Base-by-base conservation (phyloP, 1,140 invertebrate species). In the Ostrea edulis region DNA sequence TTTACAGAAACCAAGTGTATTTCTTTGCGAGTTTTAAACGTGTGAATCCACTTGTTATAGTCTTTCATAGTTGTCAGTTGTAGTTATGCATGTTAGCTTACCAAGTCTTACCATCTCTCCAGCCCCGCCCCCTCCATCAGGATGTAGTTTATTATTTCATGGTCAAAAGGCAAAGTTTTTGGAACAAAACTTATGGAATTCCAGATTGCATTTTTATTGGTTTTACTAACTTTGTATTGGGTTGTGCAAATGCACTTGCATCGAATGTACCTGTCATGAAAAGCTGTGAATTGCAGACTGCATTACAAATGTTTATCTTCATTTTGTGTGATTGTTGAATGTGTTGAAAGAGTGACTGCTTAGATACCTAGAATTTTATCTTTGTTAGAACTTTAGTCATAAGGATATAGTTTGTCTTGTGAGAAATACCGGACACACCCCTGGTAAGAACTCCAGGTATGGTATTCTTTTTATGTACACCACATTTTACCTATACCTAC, bases 11-110 rank as follows among this genome's bases (percentile, higher is more conserved):
- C 68, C 68, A 77, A 35, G 68, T 77, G 68, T 77, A 29, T 77
- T 77, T 77, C 68, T 77, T 77, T 77, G 68, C 68, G 35, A 77
- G 29, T 77, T 77, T 77, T 35, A 29, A 35, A 25, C 12, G 9
- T 77, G 68, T 77, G 68, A 77, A 77, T 77, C 68, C 68, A 77
- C 22, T 77, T 77, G 68, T 77, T 77, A 77, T 77, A 77, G 68
- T 77, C 68, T 77, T 77, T 77, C 68, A 77, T 77, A 77, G 68
- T 77, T 77, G 68, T 77, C 68, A 77, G 25, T 22, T 77, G 68
- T 77, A 77, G 68, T 77, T 29, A 25, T 77, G 68, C 68, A 77
- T 77, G 68, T 77, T 25, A 29, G 68, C 68, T 77, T 77, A 29
- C 12, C 25, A 35, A 25, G 68, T 77, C 68, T 77, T 25, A 77